Evolutionary conservation across 2,113 vertebrate species (phyloP).

Genomic region (Mastomys coucha): DNA sequence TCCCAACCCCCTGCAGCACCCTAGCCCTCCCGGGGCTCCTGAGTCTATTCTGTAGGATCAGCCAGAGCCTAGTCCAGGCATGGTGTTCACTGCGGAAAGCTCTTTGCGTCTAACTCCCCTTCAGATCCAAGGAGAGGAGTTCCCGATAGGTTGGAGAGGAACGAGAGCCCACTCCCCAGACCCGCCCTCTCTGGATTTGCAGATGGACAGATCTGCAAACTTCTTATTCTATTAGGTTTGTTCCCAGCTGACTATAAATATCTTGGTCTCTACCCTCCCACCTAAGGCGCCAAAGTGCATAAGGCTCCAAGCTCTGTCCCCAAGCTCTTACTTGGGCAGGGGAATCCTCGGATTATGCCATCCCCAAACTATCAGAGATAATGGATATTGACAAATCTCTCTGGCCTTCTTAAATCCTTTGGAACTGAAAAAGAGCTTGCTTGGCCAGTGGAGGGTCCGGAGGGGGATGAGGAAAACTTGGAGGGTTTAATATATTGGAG

Average conservation of each 20-base stretch:
- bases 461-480: not conserved
- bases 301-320: not conserved
- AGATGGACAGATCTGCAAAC: constrained; percentile 11
- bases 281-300: not conserved
- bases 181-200: not conserved
- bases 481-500: not conserved
- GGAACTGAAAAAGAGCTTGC: not conserved
- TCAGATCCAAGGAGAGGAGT: not conserved
- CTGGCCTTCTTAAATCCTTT: not conserved
- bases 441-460: not conserved
- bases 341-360: not conserved
- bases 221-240: not conserved
- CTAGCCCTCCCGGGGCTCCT: not conserved
- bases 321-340: not conserved
- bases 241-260: not conserved
- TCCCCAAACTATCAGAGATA: not conserved
- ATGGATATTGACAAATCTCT: not conserved
- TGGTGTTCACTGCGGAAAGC: not conserved
- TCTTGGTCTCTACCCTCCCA: not conserved
- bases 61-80: constrained; percentile 43
- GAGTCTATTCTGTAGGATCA: constrained; percentile 47
- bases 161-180: not conserved
- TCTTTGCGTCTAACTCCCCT: constrained; percentile 3
- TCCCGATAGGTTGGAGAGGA: not conserved
- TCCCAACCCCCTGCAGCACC: constrained; percentile 47